Conservation (phyloP, 2,797 vertebrate species). For the Gymnodraco acuticeps region DNA sequence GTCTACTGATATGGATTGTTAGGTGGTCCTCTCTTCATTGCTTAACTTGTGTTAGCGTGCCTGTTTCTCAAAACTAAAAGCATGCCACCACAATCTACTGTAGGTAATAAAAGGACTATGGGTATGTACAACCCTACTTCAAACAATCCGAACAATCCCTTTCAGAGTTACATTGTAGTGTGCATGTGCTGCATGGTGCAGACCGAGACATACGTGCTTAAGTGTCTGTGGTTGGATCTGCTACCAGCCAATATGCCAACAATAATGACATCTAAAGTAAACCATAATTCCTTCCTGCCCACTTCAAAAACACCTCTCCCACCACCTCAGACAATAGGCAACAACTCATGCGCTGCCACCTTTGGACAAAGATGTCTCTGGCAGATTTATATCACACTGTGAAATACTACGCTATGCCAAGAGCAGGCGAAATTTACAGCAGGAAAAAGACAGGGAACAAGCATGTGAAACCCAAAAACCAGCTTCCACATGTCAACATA, state of each 20-base stretch:
- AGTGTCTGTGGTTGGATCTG: constrained; percentile 15
- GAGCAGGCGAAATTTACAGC: constrained; percentile 55
- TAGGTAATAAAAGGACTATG: too few relatives aligned
- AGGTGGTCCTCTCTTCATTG: too few relatives aligned
- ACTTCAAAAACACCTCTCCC: constrained; percentile 50
- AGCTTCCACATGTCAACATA: neutral
- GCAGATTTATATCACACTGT: constrained; percentile 35
- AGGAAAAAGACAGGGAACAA: constrained; percentile 34
- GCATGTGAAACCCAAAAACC: constrained; percentile 4
- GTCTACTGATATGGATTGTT: too few relatives aligned
- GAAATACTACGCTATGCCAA: constrained; percentile 15
- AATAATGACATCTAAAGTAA: constrained; percentile 14
- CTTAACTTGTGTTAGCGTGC: too few relatives aligned
- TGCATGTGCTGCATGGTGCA: neutral
- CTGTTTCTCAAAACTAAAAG: too few relatives aligned
- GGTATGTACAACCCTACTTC: too few relatives aligned
- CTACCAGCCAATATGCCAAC: constrained; percentile 23
- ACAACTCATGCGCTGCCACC: constrained; percentile 45
- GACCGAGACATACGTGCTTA: neutral
- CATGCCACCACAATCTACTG: too few relatives aligned
- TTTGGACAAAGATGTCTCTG: constrained; percentile 30
- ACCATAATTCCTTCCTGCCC: constrained; percentile 36
- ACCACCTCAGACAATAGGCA: constrained; percentile 44
- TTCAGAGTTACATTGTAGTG: neutral
- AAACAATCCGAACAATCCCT: too few relatives aligned